These are phyloP conservation scores for Heliconius himera DNA, from an alignment of 1,140 invertebrate species.

Conservation along the genomic window DNA sequence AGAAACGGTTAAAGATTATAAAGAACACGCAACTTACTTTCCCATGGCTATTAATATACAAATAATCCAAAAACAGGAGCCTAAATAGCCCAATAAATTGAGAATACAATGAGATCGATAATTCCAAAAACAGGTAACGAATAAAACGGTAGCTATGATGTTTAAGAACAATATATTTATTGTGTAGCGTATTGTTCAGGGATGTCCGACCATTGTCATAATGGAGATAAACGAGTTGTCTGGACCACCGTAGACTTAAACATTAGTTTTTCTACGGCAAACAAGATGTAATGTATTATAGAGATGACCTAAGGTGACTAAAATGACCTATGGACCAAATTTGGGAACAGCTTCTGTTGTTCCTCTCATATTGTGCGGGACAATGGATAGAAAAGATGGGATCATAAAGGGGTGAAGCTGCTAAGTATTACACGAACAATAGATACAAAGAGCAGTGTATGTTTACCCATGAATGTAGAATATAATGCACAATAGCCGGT, in stretches of 20 bases:
- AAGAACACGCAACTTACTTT: constrained; percentile 50
- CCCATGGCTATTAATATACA: constrained; percentile 72
- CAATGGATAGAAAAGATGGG: constrained; percentile 66
- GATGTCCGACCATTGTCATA: constrained; percentile 49
- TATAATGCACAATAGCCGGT: constrained; percentile 70
- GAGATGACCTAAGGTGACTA: constrained; percentile 68
- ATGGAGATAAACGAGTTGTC: constrained; percentile 43
- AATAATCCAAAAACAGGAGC: constrained; percentile 59
- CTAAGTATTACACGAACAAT: constrained; percentile 78
- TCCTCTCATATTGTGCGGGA: constrained; percentile 58
- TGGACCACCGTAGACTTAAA: constrained; percentile 59
- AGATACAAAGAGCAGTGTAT: constrained; percentile 74
- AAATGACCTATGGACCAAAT: constrained; percentile 70
- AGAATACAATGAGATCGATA: constrained; percentile 72
- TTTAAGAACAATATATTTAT: constrained; percentile 66
- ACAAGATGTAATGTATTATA: constrained; percentile 62
- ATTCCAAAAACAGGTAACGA: constrained; percentile 65
- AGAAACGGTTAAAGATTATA: constrained; percentile 39
- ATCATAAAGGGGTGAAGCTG: constrained; percentile 75
- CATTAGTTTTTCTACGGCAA: constrained; percentile 69
- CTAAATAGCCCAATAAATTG: constrained; percentile 67
- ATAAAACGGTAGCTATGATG: constrained; percentile 71
- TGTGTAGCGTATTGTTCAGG: constrained; percentile 60
- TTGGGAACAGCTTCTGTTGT: constrained; percentile 52
- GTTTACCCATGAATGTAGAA: constrained; percentile 78